Evolutionary conservation across 2,113 vertebrate genomes (phyloP).

Genomic region (Herpetotheres cachinnans): DNA sequence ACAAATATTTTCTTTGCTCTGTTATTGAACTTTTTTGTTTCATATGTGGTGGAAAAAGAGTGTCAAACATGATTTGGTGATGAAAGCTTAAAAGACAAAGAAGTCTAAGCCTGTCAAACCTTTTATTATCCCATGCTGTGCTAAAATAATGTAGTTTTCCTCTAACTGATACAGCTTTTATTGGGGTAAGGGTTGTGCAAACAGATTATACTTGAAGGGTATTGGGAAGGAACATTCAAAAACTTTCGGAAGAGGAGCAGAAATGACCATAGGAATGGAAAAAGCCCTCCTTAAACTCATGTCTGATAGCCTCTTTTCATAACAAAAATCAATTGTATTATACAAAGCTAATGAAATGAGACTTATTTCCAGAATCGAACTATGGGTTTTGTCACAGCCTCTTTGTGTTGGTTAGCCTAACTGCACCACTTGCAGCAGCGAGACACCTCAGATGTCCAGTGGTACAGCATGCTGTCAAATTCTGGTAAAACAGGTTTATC

Average conservation of each 20-base stretch:
- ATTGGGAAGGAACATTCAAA: neutral
- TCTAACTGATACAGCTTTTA: neutral
- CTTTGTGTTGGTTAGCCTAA: neutral
- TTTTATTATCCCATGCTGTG: neutral
- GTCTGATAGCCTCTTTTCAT: neutral
- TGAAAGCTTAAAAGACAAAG: neutral
- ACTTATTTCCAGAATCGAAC: neutral
- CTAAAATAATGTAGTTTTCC: neutral
- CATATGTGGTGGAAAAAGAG: neutral
- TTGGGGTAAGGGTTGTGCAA: neutral
- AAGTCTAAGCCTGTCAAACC: neutral
- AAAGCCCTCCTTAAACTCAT: neutral
- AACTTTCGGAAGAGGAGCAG: neutral
- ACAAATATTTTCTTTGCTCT: neutral
- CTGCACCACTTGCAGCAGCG: neutral
- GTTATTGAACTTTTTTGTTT: neutral
- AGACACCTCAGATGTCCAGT: neutral
- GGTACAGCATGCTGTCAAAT: neutral
- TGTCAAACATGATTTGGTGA: neutral
- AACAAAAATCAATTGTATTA: neutral
- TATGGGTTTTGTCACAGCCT: neutral
- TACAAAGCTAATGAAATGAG: neutral
- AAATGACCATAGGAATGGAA: neutral
- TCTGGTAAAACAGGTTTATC: neutral
- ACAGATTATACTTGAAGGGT: neutral